Percentiles rank a stretch among this genome's conserved stretches.
Evolutionary conservation across 2,797 vertebrate species (phyloP).

Genomic region (Sarcoramphus papa): DNA sequence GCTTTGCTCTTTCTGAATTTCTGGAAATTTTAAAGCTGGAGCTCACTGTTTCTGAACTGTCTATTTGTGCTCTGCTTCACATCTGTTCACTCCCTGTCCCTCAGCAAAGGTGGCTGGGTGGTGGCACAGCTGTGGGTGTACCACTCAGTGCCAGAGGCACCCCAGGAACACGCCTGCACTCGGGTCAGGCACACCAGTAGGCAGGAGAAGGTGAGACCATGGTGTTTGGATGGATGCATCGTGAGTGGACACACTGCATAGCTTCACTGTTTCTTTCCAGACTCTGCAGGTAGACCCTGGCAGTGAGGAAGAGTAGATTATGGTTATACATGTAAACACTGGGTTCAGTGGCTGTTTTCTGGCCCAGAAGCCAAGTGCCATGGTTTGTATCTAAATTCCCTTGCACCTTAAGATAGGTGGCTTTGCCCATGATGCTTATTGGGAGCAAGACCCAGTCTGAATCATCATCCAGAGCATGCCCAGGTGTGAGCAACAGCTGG

Average conservation of each 20-base stretch:
- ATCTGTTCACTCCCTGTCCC: rapidly evolving
- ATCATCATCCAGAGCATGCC: too few relatives aligned
- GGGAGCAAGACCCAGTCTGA: background rate
- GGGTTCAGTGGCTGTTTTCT: background rate
- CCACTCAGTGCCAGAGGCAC: background rate
- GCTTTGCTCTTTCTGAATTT: background rate
- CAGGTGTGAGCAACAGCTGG: background rate
- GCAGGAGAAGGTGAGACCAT: background rate
- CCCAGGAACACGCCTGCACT: too few relatives aligned
- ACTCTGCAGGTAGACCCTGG: background rate
- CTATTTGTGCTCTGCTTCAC: background rate
- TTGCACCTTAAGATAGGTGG: background rate
- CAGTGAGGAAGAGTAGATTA: background rate
- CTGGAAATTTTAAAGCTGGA: background rate
- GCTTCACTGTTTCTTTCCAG: background rate
- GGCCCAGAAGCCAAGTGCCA: rapidly evolving
- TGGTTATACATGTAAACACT: rapidly evolving
- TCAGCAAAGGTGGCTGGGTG: rapidly evolving
- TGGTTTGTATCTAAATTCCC: background rate
- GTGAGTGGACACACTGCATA: too few relatives aligned
- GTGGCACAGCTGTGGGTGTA: rapidly evolving
- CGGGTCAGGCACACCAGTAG: rapidly evolving
- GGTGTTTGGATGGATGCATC: rapidly evolving
- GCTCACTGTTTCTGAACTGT: background rate
- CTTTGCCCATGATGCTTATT: background rate